Evolutionary conservation across 2,113 vertebrate genomes (phyloP).

Genomic region (Furnarius figulus): DNA sequence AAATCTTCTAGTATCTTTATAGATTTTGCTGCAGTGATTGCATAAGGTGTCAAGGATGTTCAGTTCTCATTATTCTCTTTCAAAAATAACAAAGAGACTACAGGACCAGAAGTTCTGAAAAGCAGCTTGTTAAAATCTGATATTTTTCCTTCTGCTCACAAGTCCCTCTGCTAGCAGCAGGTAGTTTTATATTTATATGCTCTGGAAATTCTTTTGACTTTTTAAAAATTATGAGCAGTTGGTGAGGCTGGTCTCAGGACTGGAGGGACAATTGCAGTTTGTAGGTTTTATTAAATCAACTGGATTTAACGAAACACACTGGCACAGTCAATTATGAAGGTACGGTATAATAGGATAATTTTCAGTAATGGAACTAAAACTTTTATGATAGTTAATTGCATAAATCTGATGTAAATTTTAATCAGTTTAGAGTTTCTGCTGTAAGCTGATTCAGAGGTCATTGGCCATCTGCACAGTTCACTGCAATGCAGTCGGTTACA

Average conservation of each 20-base stretch:
- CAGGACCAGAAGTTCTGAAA: neutral
- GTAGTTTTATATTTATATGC: neutral
- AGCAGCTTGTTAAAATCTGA: neutral
- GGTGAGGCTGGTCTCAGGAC: neutral
- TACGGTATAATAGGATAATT: neutral
- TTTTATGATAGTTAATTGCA: neutral
- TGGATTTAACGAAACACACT: neutral
- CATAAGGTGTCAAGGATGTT: neutral
- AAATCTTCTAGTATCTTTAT: neutral
- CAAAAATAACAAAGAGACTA: neutral
- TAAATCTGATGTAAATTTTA: constrained; percentile 10
- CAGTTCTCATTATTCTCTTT: neutral
- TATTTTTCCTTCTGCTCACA: neutral
- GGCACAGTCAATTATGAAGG: neutral
- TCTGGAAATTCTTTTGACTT: neutral
- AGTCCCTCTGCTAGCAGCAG: neutral
- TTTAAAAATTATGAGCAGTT: neutral
- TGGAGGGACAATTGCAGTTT: neutral
- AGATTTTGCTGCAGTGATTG: neutral
- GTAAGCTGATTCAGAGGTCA: neutral
- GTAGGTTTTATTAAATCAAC: neutral
- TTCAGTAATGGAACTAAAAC: neutral
- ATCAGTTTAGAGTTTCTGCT: neutral
- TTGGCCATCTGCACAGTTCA: neutral
- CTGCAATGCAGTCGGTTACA: neutral